Base-by-base conservation (phyloP, 2,888 invertebrate species). In the Lithophane semibrunnea region DNA sequence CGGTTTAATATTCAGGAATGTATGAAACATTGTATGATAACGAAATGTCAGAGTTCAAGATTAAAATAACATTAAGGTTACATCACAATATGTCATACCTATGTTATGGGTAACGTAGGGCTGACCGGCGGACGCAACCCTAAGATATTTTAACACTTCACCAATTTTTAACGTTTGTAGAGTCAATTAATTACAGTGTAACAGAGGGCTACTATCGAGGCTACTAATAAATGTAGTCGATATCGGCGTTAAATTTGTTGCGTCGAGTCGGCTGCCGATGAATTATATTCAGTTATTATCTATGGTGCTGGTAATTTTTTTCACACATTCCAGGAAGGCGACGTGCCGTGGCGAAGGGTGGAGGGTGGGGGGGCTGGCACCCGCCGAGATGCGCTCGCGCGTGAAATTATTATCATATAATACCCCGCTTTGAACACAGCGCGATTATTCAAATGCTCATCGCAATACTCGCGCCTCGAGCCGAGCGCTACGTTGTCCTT, bases 331-430 rank as follows among this genome's bases (percentile, higher is more conserved):
- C 94, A 90, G 80, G 90, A 83, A 92, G 89, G 90, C 90, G 90
- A 90, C 82, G 90, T 89, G 88, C 88, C 90, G 91, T 89, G 88
- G 88, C 87, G 91, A 88, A 90, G 90, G 87, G 77, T 83, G 89
- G 84, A 88, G 92, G 91, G 87, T 83, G 88, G 84, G 88, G 88
- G 92, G 91, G 87, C 84, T 86, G 87, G 90, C 91, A 91, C 91
- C 92, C 90, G 91, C 89, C 89, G 91, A 88, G 92, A 92, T 88
- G 91, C 94, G 92, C 93, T 94, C 94, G 94, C 90, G 95, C 96
- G 95, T 96, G 94, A 95, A 96, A 96, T 96, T 96, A 96, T 96
- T 96, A 96, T 96, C 96, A 96, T 96, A 96, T 95, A 96, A 96
- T 96, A 94, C 93, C 94, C 92, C 90, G 91, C 92, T 93, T 92